Percentiles rank a stretch among this genome's conserved stretches.
Evolutionary conservation across 2,888 invertebrate genomes (phyloP).

Genomic region (Ophion slaviceki): DNA sequence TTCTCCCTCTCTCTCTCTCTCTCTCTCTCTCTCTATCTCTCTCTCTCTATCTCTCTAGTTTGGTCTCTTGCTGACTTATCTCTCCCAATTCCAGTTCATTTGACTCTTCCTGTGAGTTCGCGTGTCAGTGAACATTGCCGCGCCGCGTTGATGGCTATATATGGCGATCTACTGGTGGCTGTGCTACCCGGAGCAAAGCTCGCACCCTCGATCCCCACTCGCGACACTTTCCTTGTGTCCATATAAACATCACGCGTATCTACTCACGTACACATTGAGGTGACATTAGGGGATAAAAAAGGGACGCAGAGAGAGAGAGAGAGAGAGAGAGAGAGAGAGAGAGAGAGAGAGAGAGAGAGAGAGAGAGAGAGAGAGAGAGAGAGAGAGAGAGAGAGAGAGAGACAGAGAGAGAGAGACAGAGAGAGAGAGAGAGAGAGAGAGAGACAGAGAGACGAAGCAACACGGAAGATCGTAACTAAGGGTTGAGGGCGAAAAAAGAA

Average conservation of each 20-base stretch:
- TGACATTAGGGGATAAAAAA: slow-evolving; percentile 32
- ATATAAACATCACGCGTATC: not conserved
- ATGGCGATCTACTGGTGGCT: slow-evolving; percentile 30
- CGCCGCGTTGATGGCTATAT: slow-evolving; percentile 39
- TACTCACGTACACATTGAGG: slow-evolving; percentile 1
- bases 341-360: not conserved
- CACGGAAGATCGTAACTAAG: not conserved
- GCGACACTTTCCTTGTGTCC: slow-evolving; percentile 50
- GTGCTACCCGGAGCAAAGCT: slow-evolving; percentile 16
- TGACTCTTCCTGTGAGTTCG: slow-evolving; percentile 72
- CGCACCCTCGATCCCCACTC: slow-evolving; percentile 57
- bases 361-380: no score
- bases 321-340: not conserved
- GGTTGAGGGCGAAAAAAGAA: not conserved
- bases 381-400: not conserved
- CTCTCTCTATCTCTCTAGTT: slow-evolving; percentile 52
- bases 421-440: not conserved
- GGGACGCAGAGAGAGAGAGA: not conserved
- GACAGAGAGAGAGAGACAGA: no score
- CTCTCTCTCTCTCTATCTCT: slow-evolving; percentile 57
- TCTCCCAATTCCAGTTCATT: slow-evolving; percentile 72
- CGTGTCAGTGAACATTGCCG: slow-evolving; percentile 70
- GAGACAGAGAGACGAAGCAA: not conserved
- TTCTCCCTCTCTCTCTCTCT: slow-evolving; percentile 36
- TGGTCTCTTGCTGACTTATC: slow-evolving; percentile 63